These are phyloP conservation scores for Scaptomyza parva DNA, from an alignment of 2,888 invertebrate species.

Conservation along the genomic window DNA sequence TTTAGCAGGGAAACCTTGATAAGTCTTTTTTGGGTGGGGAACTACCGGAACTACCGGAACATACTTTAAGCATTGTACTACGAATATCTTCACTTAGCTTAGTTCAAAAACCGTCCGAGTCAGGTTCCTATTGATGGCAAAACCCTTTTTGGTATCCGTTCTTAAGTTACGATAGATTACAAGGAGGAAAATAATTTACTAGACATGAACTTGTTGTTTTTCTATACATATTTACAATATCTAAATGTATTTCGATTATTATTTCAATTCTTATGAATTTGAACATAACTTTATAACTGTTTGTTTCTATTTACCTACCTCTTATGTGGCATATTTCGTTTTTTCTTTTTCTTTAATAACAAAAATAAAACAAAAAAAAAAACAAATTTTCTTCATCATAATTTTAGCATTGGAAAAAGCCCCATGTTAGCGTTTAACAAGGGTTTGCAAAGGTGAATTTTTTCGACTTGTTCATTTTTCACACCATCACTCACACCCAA, in stretches of 20 bases:
- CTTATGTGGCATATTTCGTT: slow-evolving; percentile 63
- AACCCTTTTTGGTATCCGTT: slow-evolving; percentile 3
- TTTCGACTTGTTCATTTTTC: slow-evolving; percentile 81
- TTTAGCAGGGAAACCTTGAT: neutral
- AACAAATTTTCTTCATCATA: slow-evolving; percentile 69
- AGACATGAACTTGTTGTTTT: slow-evolving; percentile 26
- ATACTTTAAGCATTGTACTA: slow-evolving; percentile 1
- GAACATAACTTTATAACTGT: slow-evolving; percentile 50
- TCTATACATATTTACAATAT: slow-evolving; percentile 6
- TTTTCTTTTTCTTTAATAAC: slow-evolving; percentile 59
- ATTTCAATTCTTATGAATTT: slow-evolving; percentile 48
- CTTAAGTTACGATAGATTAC: neutral
- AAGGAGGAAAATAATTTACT: neutral
- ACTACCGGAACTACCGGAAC: slow-evolving; percentile 2
- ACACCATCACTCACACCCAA: slow-evolving; percentile 59
- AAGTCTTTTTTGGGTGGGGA: neutral
- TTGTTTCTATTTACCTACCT: slow-evolving; percentile 56
- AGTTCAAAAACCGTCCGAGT: slow-evolving; percentile 10
- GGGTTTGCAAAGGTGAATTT: slow-evolving; percentile 92
- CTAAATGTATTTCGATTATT: slow-evolving; percentile 20
- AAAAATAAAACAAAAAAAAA: slow-evolving; percentile 49
- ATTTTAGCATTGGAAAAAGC: slow-evolving; percentile 91
- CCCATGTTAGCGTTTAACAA: slow-evolving; percentile 92
- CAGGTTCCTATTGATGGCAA: neutral
- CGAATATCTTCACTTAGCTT: neutral